Evolutionary conservation across 2,888 invertebrate genomes (phyloP), one percentile per base, ranked within the genome.

Genomic region (Siphlonurus alternatus): DNA sequence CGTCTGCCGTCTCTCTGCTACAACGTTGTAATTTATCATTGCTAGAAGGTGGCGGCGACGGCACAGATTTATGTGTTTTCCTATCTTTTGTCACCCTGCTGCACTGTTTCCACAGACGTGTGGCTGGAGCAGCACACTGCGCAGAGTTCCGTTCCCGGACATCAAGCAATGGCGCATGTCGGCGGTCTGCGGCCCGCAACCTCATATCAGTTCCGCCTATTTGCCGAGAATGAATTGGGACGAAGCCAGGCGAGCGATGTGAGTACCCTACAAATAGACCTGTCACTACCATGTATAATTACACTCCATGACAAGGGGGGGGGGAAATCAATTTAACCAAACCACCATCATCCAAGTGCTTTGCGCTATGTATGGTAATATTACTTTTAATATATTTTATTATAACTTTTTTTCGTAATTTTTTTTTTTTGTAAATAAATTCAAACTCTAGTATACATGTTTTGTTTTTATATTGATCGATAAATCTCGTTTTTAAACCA

Each of bases 201-300:
- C 61, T 67, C 71, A 15, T 78, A 78, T 69, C 70, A 75, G 59
- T 71, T 78, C 53, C 68, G 75, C 24, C 72, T 78, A 3, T 69
- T 74, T 61, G 77, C 77, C 3, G 74, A 75, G 63, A 79, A 79
- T 69, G 72, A 74, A 53, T 71, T 79, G 7, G 78, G 79, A 2
- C 71, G 73, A 56, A 76, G 78, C 65, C 70, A 72, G 56, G 72
- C 75, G 0, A 77, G 77, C 68, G 72, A 73, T 65, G 70, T 70
- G 64, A 65, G 66, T 66, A 19, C 53, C 51, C 5, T 24, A 3
- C 18, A 61, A 22, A 19, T 23, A 15, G 22, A 56, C 5, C 2
- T 23, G 23, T 2, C 59, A 22, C 59, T 59, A 10, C 20, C 23
- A 38, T 38, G 15, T n/a, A 38, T 38, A 38, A 38, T 38, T 38